Conservation (phyloP, 2,888 invertebrate species). For the Drosophila suboccidentalis region DNA sequence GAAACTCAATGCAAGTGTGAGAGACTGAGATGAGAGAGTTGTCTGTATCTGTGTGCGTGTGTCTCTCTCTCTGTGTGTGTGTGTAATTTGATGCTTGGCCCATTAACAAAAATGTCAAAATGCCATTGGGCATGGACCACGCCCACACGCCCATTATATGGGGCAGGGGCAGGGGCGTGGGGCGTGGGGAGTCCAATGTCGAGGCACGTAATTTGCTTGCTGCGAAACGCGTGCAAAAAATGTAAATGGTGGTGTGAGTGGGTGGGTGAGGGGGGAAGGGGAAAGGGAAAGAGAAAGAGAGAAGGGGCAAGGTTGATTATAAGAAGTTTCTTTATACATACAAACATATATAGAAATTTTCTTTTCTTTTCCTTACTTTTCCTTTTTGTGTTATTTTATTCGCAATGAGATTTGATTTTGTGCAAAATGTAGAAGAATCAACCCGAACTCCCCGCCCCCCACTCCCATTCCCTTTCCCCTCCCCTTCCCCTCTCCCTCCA, state of each 20-base stretch:
- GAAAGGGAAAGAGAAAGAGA: background rate
- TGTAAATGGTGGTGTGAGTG: constrained; percentile 11
- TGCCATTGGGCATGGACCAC: constrained; percentile 68
- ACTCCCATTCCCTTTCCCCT: fast-evolving
- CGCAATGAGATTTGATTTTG: constrained; percentile 60
- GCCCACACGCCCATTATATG: constrained; percentile 11
- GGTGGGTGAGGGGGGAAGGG: background rate
- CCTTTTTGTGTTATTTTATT: constrained; percentile 9
- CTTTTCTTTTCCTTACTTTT: constrained; percentile 7
- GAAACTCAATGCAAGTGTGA: constrained; percentile 2
- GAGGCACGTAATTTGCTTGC: constrained; percentile 75
- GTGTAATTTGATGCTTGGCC: constrained; percentile 78
- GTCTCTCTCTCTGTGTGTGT: constrained; percentile 45
- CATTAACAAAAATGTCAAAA: constrained; percentile 81
- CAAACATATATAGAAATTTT: background rate
- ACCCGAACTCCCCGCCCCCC: background rate
- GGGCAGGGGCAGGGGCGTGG: background rate
- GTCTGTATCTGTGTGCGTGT: constrained; percentile 1
- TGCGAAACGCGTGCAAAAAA: constrained; percentile 62
- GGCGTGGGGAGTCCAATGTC: constrained; percentile 19
- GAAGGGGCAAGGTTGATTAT: constrained; percentile 39
- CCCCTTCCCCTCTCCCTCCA: background rate
- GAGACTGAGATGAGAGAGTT: background rate
- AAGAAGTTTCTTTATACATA: constrained; percentile 39
- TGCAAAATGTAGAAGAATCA: constrained; percentile 39